A percentile compares a stretch with the other conserved stretches of the same genome.
Conservation (phyloP, 1,140 invertebrate genomes). For the Belonocnema kinseyi region DNA sequence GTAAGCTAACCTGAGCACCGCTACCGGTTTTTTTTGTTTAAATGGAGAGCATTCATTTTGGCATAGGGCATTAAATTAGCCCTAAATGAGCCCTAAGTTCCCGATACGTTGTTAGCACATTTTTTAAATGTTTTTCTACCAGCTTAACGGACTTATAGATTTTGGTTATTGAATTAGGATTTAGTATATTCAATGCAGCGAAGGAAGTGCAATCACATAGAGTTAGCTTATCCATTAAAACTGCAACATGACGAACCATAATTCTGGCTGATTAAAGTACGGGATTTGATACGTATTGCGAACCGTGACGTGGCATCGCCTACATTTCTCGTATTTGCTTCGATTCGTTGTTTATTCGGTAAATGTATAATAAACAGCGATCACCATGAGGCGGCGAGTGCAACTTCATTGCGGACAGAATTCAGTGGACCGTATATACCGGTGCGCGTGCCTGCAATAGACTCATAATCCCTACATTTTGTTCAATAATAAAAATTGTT, state of each 20-base stretch:
- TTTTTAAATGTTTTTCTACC: no score
- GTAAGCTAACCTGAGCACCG: no score
- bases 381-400: conserved; percentile 33
- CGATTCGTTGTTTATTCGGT: conserved; percentile 65
- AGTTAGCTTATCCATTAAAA: conserved; percentile 62
- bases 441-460: neutral
- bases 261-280: conserved; percentile 70
- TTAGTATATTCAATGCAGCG: conserved; percentile 20
- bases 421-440: conserved; percentile 31
- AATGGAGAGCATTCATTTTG: no score
- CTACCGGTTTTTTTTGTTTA: no score
- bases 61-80: no score
- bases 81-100: no score
- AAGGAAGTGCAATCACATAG: conserved; percentile 45
- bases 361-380: conserved; percentile 67
- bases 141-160: no score
- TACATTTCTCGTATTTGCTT: conserved; percentile 46
- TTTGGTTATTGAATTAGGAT: no score
- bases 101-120: no score
- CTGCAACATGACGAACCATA: conserved; percentile 68
- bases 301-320: conserved; percentile 59
- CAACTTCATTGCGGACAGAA: conserved; percentile 49
- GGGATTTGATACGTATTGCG: conserved; percentile 61
- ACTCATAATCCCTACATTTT: neutral
- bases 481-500: neutral